Conservation (phyloP, 1,140 invertebrate genomes). For the Oscheius sp. region DNA sequence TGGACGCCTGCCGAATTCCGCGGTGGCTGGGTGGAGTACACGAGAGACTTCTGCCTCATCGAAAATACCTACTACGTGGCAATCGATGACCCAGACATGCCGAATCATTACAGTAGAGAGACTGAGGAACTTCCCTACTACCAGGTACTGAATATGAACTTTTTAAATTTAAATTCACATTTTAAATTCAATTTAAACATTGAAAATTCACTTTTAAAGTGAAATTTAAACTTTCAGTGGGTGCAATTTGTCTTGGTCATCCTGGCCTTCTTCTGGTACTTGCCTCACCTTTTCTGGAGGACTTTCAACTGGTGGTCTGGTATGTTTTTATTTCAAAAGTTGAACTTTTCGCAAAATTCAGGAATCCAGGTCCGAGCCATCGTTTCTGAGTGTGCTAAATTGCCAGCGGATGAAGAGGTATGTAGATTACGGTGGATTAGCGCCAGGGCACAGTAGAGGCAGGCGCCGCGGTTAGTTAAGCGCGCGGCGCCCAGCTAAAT, state of each 20-base stretch:
- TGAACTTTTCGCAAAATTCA: background rate
- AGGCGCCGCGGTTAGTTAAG: background rate
- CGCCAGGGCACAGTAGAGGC: background rate
- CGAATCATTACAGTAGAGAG: slow-evolving; percentile 3
- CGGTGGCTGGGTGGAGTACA: slow-evolving; percentile 27
- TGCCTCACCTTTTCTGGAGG: slow-evolving; percentile 44
- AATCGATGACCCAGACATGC: slow-evolving; percentile 29
- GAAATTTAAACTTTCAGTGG: slow-evolving; percentile 32
- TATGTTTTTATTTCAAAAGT: background rate
- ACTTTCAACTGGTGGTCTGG: slow-evolving; percentile 38
- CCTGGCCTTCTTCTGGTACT: slow-evolving; percentile 41
- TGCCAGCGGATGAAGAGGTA: slow-evolving; percentile 2
- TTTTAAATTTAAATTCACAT: no score
- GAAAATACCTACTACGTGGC: slow-evolving; percentile 35
- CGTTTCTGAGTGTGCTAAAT: slow-evolving; percentile 21
- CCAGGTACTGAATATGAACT: slow-evolving; percentile 2
- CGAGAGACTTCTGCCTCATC: slow-evolving; percentile 27
- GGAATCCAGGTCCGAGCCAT: slow-evolving; percentile 45
- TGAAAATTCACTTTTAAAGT: no score
- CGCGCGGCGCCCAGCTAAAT: background rate
- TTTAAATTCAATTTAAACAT: background rate
- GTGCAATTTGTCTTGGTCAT: slow-evolving; percentile 44
- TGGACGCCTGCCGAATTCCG: slow-evolving; percentile 35
- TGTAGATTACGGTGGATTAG: background rate
- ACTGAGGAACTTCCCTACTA: slow-evolving; percentile 26